Conservation (phyloP, 1,140 invertebrate genomes). For the Arion vulgaris region DNA sequence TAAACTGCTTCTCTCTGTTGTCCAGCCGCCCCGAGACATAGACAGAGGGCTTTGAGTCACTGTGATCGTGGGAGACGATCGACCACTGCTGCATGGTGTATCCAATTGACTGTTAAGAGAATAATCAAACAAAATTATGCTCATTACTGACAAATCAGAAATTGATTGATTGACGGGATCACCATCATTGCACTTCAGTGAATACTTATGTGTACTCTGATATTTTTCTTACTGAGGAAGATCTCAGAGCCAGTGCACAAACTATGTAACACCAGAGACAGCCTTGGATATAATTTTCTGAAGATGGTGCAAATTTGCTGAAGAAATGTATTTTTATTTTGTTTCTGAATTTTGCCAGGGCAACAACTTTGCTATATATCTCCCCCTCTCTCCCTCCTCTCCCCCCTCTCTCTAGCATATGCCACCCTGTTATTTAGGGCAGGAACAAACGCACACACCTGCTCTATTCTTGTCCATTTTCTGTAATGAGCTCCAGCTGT, state of each 20-base stretch:
- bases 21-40: slow-evolving; percentile 47
- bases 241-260: not conserved
- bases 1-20: slow-evolving; percentile 56
- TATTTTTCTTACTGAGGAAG: not conserved
- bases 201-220: not conserved
- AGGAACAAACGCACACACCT: too few species aligned
- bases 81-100: slow-evolving; percentile 53
- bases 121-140: not conserved
- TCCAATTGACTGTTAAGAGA: slow-evolving; percentile 43
- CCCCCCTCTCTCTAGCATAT: too few species aligned
- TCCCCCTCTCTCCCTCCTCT: too few species aligned
- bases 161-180: too few species aligned
- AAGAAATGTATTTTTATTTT: too few species aligned
- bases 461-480: too few species aligned
- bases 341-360: too few species aligned
- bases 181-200: not conserved
- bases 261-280: not conserved
- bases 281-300: not conserved
- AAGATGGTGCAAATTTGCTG: too few species aligned
- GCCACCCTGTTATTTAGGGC: too few species aligned
- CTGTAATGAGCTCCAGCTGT: too few species aligned
- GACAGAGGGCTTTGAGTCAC: slow-evolving; percentile 51
- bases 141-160: not conserved
- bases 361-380: too few species aligned
- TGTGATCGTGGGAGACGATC: slow-evolving; percentile 53